Evolutionary conservation across 2,113 vertebrate genomes (phyloP), one percentile per base, ranked within the genome.

Genomic region (Scatophagus argus): DNA sequence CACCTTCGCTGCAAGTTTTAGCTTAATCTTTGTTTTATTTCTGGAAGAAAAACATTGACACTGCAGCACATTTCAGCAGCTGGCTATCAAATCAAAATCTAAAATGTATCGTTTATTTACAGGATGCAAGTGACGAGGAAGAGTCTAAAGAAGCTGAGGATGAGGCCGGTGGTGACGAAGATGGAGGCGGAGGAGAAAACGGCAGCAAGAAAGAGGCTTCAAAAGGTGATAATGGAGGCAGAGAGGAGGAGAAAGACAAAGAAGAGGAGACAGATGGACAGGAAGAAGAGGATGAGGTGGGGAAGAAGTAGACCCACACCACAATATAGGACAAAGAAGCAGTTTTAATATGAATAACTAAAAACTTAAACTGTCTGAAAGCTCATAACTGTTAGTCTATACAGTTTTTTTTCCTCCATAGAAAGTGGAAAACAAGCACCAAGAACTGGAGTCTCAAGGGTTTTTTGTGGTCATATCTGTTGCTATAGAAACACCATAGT

Each of bases 131-230:
- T 0, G 71, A 86, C 1, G 77, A 86, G 0, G 87, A 88, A 0
- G 81, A 89, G 36, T 82, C 82, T 4, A 88, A 89, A 81, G 87
- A 84, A 5, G 74, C 31, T 3, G 75, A 84, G 19, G 83, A 86
- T 0, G 67, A 68, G 19, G 67, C 41, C 0, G 38, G 21, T 11
- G 77, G 46, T 3, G 75, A 64, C 1, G 54, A 74, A 62, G 60
- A 68, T 13, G 31, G 25, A 34, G 69, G 32, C 1, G 17, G 27
- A 63, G 64, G 60, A 70, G 62, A 70, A 11, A 75, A 74, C 1
- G 60, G 43, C 67, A 52, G 21, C 38, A 41, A 68, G 34, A 66
- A 70, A 13, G 59, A 70, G 25, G 32, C 19, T 3, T 14, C 32
- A 2, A 49, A 38, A 36, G 32, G 11, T 10, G 47, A 77, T 2